Base-by-base conservation (phyloP, 2,888 invertebrate genomes). In the Poecilus cupreus region DNA sequence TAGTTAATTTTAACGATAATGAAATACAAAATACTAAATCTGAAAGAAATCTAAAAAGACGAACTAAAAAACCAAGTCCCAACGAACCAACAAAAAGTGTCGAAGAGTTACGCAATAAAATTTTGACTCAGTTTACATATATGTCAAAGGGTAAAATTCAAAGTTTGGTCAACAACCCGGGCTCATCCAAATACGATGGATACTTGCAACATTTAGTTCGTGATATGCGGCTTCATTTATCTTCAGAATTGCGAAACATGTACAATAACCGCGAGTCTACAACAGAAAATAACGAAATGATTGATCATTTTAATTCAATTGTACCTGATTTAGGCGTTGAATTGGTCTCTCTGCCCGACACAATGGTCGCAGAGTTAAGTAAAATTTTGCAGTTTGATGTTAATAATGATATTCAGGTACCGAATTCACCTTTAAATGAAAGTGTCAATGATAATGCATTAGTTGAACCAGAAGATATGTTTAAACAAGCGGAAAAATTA, bases 221-320 rank as follows among this genome's bases (percentile, higher is more conserved):
- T 70, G 88, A 89, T 81, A 87, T 88, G 82, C 85, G 88, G 2
- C 83, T 89, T 10, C 88, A 89, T 83, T 84, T 89, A 72, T 88
- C 89, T 1, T 85, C 87, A 82, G 88, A 87, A 11, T 83, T 89
- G 37, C 83, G 89, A 32, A 86, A 87, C 83, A 87, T 88, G 85
- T 87, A 87, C 81, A 85, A 85, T 51, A 83, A 74, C 13, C 74
- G 75, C 3, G 70, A 80, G 2, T 32, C 32, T 8, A 32, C 32
- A 32, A 32, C 32, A 32, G 32, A 32, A 3, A 74, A 22, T 16
- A 80, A 72, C 16, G 57, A 72, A 2, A 75, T 81, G 64, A 81
- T 81, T 10, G 81, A 74, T 51, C 79, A 79, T 57, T 81, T 81
- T 37, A 81, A 81, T 46, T 43, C 60, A 11, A 75, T 81, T 18